A percentile compares a stretch with the other conserved stretches of the same genome.
These are phyloP conservation scores for Genyomyrus donnyi DNA, from an alignment of 2,113 vertebrate species.

Conservation along the genomic window DNA sequence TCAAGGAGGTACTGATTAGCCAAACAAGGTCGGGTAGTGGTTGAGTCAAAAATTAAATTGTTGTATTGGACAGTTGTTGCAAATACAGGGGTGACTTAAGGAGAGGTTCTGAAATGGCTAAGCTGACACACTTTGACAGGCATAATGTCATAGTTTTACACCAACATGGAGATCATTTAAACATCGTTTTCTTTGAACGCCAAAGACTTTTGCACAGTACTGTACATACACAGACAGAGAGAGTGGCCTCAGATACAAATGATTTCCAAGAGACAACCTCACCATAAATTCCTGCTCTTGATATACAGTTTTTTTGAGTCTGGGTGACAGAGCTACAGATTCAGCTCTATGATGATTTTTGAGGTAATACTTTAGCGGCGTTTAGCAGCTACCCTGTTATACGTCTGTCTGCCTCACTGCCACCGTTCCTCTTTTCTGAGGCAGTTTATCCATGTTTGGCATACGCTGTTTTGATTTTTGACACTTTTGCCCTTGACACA, in stretches of 20 bases:
- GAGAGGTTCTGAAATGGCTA: background rate
- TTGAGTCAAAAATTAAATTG: background rate
- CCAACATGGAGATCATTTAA: background rate
- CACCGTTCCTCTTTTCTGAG: background rate
- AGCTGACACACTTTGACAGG: background rate
- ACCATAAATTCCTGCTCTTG: background rate
- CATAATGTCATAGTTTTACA: background rate
- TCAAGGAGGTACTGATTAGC: background rate
- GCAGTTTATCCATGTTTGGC: background rate
- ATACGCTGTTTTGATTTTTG: background rate
- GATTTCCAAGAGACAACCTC: background rate
- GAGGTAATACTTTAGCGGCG: background rate
- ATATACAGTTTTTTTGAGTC: background rate
- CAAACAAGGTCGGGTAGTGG: background rate
- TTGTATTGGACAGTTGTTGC: background rate
- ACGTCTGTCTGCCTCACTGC: background rate
- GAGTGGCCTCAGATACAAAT: background rate
- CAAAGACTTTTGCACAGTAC: background rate
- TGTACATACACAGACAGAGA: background rate
- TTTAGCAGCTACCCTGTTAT: background rate
- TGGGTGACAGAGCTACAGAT: background rate
- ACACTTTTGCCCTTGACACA: background rate
- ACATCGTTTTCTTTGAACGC: background rate
- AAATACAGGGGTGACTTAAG: background rate
- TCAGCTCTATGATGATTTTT: background rate